Conservation (phyloP, 2,797 vertebrate genomes). For the Apogon hyalosoma region DNA sequence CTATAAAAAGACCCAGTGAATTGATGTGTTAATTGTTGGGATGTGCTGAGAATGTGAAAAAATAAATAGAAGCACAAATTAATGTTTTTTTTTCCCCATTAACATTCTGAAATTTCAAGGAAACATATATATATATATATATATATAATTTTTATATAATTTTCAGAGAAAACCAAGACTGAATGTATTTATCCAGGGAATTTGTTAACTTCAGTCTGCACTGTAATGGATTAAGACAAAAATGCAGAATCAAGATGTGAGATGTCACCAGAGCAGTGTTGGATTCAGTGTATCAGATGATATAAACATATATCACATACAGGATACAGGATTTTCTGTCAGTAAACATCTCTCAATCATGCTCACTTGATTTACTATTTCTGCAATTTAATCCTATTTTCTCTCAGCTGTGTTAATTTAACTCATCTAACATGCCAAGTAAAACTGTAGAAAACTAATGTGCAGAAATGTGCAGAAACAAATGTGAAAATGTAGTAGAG, state of each 20-base stretch:
- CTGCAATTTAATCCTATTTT: not conserved
- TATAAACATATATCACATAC: constrained; percentile 27
- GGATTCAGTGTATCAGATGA: constrained; percentile 25
- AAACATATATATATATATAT: too few relatives aligned
- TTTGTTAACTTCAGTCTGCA: too few relatives aligned
- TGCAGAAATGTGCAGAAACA: too few relatives aligned
- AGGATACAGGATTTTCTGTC: constrained; percentile 12
- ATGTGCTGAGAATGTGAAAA: too few relatives aligned
- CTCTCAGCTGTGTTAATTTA: not conserved
- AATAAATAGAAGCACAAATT: too few relatives aligned
- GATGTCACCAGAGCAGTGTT: constrained; percentile 38
- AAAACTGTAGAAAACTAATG: not conserved
- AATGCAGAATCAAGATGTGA: constrained; percentile 13
- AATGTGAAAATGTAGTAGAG: not conserved
- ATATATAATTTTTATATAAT: too few relatives aligned
- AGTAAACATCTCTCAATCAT: constrained; percentile 28
- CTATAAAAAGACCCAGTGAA: too few relatives aligned
- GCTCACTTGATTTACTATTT: not conserved
- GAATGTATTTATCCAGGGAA: too few relatives aligned
- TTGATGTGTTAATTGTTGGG: too few relatives aligned
- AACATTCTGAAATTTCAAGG: too few relatives aligned
- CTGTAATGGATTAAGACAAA: constrained; percentile 31
- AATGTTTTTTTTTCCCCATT: too few relatives aligned
- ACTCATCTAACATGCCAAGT: not conserved
- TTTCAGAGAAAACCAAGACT: too few relatives aligned